phyloP scores from a whole-genome alignment of 2,113 vertebrate genomes.

The Phalacrocorax brasilianus region DNA sequence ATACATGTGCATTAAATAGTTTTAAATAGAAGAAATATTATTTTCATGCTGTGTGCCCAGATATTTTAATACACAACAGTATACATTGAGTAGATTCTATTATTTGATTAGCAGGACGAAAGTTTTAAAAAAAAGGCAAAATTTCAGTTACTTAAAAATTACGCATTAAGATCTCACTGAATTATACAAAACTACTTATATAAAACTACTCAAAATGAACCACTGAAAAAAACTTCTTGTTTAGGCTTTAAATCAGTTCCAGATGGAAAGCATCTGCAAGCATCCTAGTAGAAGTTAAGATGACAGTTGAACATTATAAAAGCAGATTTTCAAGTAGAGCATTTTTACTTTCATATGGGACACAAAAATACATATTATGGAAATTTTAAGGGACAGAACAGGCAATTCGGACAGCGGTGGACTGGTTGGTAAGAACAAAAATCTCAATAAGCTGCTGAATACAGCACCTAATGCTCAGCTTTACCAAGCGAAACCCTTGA shows the following conservation, averaged over 20 bases:
- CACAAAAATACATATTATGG: background rate
- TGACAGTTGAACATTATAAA: background rate
- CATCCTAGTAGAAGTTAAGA: background rate
- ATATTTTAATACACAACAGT: background rate
- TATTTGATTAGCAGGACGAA: background rate
- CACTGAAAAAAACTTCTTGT: background rate
- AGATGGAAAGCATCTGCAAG: background rate
- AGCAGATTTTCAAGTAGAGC: background rate
- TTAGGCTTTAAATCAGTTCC: background rate
- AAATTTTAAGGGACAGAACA: background rate
- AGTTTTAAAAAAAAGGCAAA: background rate
- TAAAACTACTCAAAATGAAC: background rate
- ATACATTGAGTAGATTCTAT: background rate
- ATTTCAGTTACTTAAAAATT: background rate
- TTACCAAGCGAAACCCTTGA: background rate
- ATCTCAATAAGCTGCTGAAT: background rate
- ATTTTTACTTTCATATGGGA: background rate
- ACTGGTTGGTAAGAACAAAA: background rate
- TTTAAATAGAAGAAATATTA: background rate
- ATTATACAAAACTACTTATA: background rate
- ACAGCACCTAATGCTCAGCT: background rate
- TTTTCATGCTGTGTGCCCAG: background rate
- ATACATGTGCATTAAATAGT: background rate
- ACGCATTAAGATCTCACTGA: background rate
- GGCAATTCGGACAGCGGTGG: background rate